Evolutionary conservation across 2,113 vertebrate species (phyloP).

Genomic region (Odocoileus virginianus): DNA sequence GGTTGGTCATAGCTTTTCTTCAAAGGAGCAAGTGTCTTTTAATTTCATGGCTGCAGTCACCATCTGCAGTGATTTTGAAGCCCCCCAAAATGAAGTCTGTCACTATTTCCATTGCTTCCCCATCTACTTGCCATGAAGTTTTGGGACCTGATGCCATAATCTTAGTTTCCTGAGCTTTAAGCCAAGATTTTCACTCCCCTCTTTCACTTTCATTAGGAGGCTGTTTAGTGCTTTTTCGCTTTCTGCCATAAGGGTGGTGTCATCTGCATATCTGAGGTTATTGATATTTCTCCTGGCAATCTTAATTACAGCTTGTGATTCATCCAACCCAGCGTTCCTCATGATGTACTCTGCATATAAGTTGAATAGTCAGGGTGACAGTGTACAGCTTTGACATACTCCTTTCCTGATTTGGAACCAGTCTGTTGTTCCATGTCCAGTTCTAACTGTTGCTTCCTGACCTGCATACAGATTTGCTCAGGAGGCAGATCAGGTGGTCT

Average conservation of each 20-base stretch:
- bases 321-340: background rate
- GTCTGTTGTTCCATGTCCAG: background rate
- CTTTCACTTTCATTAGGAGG: background rate
- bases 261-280: background rate
- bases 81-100: background rate
- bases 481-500: background rate
- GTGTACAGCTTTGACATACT: background rate
- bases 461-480: background rate
- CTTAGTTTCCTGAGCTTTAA: background rate
- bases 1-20: background rate
- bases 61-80: background rate
- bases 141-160: background rate
- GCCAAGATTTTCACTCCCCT: background rate
- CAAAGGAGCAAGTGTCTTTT: background rate
- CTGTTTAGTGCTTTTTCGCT: background rate
- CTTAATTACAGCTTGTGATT: background rate
- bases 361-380: background rate
- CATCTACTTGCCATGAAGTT: background rate
- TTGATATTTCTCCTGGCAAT: background rate
- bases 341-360: background rate
- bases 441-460: background rate
- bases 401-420: background rate
- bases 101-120: background rate
- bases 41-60: background rate
- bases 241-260: background rate